Percentiles rank a stretch among this genome's conserved stretches.
phyloP scores from a whole-genome alignment of 2,113 vertebrate genomes.

The Myrmophylax atrothorax region DNA sequence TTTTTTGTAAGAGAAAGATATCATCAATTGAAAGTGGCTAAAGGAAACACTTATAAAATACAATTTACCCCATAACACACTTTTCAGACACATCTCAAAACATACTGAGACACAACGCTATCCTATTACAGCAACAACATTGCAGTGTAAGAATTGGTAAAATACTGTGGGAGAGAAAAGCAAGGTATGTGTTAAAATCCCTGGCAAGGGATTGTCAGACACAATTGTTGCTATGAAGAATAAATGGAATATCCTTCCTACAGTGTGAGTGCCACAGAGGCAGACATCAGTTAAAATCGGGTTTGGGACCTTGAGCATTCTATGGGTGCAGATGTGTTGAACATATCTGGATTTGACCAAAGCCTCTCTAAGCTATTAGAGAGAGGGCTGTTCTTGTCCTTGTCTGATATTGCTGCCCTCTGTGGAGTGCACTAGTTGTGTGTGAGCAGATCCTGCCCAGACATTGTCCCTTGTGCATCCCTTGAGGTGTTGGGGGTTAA shows the following conservation, averaged over 20 bases:
- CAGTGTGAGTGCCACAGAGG: not conserved
- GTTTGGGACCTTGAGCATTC: not conserved
- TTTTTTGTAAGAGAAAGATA: not conserved
- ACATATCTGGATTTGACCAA: not conserved
- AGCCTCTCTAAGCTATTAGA: rapidly evolving
- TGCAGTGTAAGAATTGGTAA: not conserved
- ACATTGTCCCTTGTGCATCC: too few relatives aligned
- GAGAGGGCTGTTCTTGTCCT: not conserved
- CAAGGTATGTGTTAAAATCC: not conserved
- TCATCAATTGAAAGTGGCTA: not conserved
- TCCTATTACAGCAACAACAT: not conserved
- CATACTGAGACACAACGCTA: not conserved
- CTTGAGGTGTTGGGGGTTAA: not conserved
- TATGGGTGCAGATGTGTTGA: not conserved
- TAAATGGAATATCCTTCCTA: not conserved
- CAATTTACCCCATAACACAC: not conserved
- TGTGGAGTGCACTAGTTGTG: not conserved
- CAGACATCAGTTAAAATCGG: not conserved
- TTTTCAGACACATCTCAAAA: not conserved
- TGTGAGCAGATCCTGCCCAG: rapidly evolving
- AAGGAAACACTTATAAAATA: not conserved
- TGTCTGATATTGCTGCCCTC: not conserved
- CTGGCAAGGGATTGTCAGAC: not conserved
- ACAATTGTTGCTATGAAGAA: not conserved
- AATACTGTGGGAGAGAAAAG: not conserved